Conservation (phyloP, 2,113 vertebrate genomes). For the Rhea pennata region DNA sequence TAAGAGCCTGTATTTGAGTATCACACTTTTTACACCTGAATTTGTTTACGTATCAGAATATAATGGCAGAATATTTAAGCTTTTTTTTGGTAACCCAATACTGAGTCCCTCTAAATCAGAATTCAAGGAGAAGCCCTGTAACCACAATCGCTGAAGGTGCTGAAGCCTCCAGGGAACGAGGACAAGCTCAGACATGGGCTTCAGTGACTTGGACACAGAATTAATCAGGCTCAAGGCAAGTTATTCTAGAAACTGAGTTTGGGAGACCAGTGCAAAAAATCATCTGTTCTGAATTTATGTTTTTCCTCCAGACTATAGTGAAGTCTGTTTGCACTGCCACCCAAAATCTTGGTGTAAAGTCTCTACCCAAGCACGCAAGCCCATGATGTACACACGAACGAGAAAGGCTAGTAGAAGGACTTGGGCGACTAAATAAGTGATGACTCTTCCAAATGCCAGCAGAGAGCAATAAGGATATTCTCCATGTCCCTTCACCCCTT, state of each 20-base stretch:
- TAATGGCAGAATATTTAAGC: not conserved
- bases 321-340: not conserved
- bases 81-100: not conserved
- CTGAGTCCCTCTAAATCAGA: not conserved
- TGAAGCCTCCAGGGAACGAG: not conserved
- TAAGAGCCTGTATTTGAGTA: not conserved
- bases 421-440: accelerated
- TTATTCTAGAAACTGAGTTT: not conserved
- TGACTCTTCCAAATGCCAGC: not conserved
- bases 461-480: not conserved
- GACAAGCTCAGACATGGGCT: not conserved
- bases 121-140: not conserved
- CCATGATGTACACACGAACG: accelerated
- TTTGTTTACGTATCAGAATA: not conserved
- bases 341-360: not conserved
- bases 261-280: not conserved
- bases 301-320: not conserved
- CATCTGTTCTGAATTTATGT: not conserved
- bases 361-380: not conserved
- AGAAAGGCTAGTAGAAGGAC: not conserved
- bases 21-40: not conserved
- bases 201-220: not conserved
- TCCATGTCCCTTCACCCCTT: not conserved
- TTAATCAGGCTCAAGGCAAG: not conserved
- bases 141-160: not conserved